These are phyloP conservation scores for Eulemur mongoz DNA, from an alignment of 2,797 vertebrate species.

Conservation along the genomic window DNA sequence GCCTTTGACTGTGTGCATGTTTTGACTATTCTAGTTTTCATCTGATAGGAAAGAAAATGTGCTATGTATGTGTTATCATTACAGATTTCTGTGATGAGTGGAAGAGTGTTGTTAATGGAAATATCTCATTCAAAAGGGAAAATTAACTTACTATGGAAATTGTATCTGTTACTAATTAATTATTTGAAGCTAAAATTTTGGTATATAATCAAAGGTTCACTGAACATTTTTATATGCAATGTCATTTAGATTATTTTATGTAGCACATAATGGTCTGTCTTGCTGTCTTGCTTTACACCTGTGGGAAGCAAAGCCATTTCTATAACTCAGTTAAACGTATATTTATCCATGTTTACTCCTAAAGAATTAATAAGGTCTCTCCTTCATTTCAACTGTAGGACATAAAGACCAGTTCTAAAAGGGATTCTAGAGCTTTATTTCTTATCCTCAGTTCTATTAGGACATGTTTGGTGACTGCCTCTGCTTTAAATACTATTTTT, in stretches of 20 bases:
- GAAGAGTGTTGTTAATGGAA: background rate
- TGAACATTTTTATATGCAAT: background rate
- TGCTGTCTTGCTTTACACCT: background rate
- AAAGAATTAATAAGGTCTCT: background rate
- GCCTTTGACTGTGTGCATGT: conserved; percentile 75
- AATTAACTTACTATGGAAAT: conserved; percentile 34
- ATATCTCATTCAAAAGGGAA: conserved; percentile 2
- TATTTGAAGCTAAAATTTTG: conserved; percentile 9
- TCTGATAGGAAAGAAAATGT: conserved; percentile 2
- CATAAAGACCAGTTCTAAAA: background rate
- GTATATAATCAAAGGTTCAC: background rate
- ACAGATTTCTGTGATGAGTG: conserved; percentile 1
- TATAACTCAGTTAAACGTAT: background rate
- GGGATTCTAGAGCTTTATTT: background rate
- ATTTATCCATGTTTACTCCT: background rate
- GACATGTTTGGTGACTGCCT: background rate
- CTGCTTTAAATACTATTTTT: background rate
- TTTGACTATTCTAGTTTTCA: conserved; percentile 29
- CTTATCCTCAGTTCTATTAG: background rate
- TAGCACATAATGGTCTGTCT: background rate
- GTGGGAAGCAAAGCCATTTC: background rate
- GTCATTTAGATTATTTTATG: background rate
- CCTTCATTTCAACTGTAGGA: background rate
- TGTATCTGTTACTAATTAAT: conserved; percentile 8
- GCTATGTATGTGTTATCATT: background rate